phyloP scores from a whole-genome alignment of 1,140 invertebrate genomes.

The Venustaconcha ellipsiformis region DNA sequence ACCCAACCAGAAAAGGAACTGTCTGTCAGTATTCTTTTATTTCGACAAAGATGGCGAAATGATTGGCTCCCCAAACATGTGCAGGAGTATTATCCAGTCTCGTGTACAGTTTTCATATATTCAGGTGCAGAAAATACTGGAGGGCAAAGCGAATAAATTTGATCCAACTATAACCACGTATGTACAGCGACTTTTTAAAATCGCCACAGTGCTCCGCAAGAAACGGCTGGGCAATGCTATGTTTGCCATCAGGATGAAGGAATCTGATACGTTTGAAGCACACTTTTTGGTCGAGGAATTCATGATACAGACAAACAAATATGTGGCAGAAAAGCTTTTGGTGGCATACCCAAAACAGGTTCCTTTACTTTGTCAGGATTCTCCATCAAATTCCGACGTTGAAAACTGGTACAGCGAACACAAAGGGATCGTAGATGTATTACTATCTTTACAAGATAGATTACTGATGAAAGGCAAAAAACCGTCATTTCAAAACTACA shows the following conservation, averaged over 20 bases:
- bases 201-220: slow-evolving; percentile 36
- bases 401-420: slow-evolving; percentile 28
- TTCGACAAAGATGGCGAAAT: slow-evolving; percentile 34
- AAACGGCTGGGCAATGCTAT: slow-evolving; percentile 32
- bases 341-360: slow-evolving; percentile 23
- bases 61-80: slow-evolving; percentile 14
- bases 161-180: slow-evolving; percentile 1
- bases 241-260: slow-evolving; percentile 36
- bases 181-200: slow-evolving; percentile 26
- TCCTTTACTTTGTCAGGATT: slow-evolving; percentile 32
- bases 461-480: slow-evolving; percentile 8
- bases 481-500: not conserved
- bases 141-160: slow-evolving; percentile 1
- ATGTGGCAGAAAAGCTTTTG: slow-evolving; percentile 35
- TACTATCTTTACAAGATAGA: slow-evolving; percentile 23
- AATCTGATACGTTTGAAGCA: slow-evolving; percentile 41
- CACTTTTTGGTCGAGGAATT: slow-evolving; percentile 55
- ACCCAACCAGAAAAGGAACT: slow-evolving; percentile 52
- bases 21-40: slow-evolving; percentile 47
- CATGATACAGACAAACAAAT: slow-evolving; percentile 49
- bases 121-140: slow-evolving; percentile 42
- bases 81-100: slow-evolving; percentile 33
- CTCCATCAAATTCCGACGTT: slow-evolving; percentile 29
- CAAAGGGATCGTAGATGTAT: slow-evolving; percentile 17
- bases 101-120: slow-evolving; percentile 38